Evolutionary conservation across 2,888 invertebrate species (phyloP).

Genomic region (Scaptomyza caliginosa): DNA sequence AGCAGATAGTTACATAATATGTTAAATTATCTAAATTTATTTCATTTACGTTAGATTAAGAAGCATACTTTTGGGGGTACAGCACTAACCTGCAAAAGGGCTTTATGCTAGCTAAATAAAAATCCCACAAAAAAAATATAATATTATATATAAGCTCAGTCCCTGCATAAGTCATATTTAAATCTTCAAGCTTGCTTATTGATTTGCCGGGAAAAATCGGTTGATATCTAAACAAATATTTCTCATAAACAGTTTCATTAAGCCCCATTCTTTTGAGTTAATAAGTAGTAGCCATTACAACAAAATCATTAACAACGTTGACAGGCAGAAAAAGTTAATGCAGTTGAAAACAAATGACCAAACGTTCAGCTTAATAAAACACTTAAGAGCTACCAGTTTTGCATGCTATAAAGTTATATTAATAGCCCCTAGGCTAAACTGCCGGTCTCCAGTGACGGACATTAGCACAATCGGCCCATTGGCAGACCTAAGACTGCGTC

Average conservation of each 20-base stretch:
- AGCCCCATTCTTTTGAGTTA: too few relatives aligned
- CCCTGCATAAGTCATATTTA: too few relatives aligned
- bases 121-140: not conserved
- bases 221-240: too few relatives aligned
- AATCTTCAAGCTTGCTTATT: too few relatives aligned
- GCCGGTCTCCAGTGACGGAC: conserved; percentile 29
- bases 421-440: conserved; percentile 15
- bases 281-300: not conserved
- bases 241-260: too few relatives aligned
- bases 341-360: conserved; percentile 16
- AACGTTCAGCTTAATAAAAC: conserved; percentile 19
- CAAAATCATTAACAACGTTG: conserved; percentile 9
- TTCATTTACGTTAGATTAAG: not conserved
- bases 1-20: not conserved
- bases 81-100: not conserved
- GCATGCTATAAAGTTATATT: conserved; percentile 38
- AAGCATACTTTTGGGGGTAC: conserved; percentile 44
- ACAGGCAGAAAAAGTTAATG: conserved; percentile 21
- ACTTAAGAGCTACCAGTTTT: conserved; percentile 22
- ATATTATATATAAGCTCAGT: too few relatives aligned
- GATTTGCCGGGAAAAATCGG: too few relatives aligned
- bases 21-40: not conserved
- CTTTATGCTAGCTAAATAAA: too few relatives aligned
- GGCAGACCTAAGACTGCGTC: conserved; percentile 13
- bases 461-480: conserved; percentile 50